Evolutionary conservation across 1,140 invertebrate genomes (phyloP).

Genomic region (Prorops nasuta): DNA sequence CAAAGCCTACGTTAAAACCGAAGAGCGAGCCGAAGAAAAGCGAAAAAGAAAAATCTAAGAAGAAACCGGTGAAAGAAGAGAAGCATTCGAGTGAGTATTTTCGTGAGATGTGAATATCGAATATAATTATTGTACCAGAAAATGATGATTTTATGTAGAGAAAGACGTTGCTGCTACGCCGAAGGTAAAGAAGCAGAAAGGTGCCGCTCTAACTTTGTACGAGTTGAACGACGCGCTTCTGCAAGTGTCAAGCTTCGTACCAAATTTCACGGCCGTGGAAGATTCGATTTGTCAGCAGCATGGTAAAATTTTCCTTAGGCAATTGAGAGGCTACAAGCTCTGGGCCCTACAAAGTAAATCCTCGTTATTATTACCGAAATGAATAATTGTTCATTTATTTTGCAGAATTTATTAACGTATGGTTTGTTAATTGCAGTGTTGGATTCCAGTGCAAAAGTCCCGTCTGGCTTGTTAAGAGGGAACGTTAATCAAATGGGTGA

Average conservation of each 20-base stretch:
- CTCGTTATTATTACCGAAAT: constrained; percentile 1
- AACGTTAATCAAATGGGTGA: constrained; percentile 71
- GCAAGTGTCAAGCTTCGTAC: constrained; percentile 65
- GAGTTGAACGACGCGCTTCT: constrained; percentile 52
- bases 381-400: not conserved
- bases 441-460: constrained; percentile 69
- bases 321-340: constrained; percentile 65
- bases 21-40: too few species aligned
- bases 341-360: constrained; percentile 69
- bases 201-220: constrained; percentile 36
- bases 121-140: too few species aligned
- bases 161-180: constrained; percentile 4
- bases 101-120: constrained; percentile 27
- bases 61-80: constrained; percentile 10
- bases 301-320: constrained; percentile 65
- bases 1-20: not conserved
- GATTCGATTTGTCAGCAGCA: constrained; percentile 66
- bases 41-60: not conserved
- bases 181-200: constrained; percentile 25
- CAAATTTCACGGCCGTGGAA: constrained; percentile 64
- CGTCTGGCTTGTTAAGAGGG: constrained; percentile 66
- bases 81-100: too few species aligned
- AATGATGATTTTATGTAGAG: too few species aligned
- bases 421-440: constrained; percentile 58
- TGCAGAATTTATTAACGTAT: not conserved